Evolutionary conservation across 2,113 vertebrate genomes (phyloP).

Genomic region (Lepisosteus oculatus): DNA sequence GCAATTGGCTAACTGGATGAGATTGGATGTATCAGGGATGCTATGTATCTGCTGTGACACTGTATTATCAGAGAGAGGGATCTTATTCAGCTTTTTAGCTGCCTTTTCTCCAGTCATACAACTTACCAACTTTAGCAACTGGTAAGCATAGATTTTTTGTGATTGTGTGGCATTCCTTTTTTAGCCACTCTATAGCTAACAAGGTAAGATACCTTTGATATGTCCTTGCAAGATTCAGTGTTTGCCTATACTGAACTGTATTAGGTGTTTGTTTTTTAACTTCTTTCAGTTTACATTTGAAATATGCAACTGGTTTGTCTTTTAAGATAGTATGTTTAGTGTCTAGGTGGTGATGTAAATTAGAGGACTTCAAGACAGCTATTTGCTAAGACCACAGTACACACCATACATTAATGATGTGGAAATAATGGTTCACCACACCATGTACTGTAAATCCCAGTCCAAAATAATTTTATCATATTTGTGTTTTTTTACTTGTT

Average conservation of each 20-base stretch:
- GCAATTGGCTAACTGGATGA: constrained; percentile 42
- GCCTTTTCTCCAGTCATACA: constrained; percentile 49
- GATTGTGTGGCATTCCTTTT: constrained; percentile 50
- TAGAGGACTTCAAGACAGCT: constrained; percentile 15
- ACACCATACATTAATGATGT: not conserved
- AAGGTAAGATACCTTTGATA: constrained; percentile 26
- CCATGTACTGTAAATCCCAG: too few species aligned
- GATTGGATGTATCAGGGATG: constrained; percentile 41
- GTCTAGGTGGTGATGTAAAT: constrained; percentile 14
- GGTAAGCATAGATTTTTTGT: constrained; percentile 51
- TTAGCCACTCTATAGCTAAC: constrained; percentile 46
- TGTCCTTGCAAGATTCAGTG: constrained; percentile 28
- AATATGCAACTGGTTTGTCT: constrained; percentile 20
- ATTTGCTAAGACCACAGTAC: constrained; percentile 12
- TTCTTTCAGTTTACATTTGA: constrained; percentile 19
- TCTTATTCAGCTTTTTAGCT: constrained; percentile 43
- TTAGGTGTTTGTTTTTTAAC: constrained; percentile 42
- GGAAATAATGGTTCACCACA: not conserved
- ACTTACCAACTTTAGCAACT: constrained; percentile 47
- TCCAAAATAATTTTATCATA: too few species aligned
- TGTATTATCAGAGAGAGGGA: constrained; percentile 41
- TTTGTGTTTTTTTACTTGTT: too few species aligned
- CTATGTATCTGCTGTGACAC: constrained; percentile 45
- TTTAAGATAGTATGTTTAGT: constrained; percentile 14
- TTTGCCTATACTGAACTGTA: constrained; percentile 29